phyloP scores from a whole-genome alignment of 2,797 vertebrate species.

The Dryobates pubescens region DNA sequence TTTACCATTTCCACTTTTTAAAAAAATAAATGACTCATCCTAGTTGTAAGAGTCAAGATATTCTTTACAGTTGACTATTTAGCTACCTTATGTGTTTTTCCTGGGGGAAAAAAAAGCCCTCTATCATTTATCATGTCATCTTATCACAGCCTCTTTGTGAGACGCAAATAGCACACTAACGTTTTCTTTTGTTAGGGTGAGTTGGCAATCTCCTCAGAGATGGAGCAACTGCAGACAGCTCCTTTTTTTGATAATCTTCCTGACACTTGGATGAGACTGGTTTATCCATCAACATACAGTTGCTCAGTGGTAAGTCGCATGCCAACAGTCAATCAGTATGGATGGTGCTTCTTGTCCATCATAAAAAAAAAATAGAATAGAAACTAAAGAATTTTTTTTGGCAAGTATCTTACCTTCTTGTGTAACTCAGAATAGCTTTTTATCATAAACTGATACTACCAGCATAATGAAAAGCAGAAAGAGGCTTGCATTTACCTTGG shows the following conservation, averaged over 20 bases:
- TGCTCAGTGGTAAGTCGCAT: conserved; percentile 78
- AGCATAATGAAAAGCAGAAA: conserved; percentile 52
- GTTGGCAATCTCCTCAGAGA: conserved; percentile 96
- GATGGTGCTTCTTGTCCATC: conserved; percentile 72
- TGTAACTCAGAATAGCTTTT: conserved; percentile 62
- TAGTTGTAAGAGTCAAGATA: conserved; percentile 62
- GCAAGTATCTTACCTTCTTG: conserved; percentile 63
- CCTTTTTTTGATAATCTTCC: conserved; percentile 91
- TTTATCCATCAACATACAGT: conserved; percentile 89
- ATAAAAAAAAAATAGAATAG: conserved; percentile 49
- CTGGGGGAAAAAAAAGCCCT: conserved; percentile 69
- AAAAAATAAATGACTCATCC: conserved; percentile 70
- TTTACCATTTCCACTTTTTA: conserved; percentile 55
- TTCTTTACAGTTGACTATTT: conserved; percentile 77
- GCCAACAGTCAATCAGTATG: conserved; percentile 74
- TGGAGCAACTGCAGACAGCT: conserved; percentile 92
- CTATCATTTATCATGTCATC: conserved; percentile 93
- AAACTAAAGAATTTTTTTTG: conserved; percentile 56
- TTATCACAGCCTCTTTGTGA: conserved; percentile 92
- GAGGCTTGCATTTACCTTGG: conserved; percentile 41
- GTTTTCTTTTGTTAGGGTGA: conserved; percentile 98
- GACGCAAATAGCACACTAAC: conserved; percentile 93
- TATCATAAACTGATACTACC: conserved; percentile 41
- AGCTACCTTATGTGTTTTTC: conserved; percentile 85
- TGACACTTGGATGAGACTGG: conserved; percentile 90